A percentile compares a stretch with the other conserved stretches of the same genome.
These are phyloP conservation scores for Spermophilus dauricus DNA, from an alignment of 2,113 vertebrate species.

Conservation along the genomic window DNA sequence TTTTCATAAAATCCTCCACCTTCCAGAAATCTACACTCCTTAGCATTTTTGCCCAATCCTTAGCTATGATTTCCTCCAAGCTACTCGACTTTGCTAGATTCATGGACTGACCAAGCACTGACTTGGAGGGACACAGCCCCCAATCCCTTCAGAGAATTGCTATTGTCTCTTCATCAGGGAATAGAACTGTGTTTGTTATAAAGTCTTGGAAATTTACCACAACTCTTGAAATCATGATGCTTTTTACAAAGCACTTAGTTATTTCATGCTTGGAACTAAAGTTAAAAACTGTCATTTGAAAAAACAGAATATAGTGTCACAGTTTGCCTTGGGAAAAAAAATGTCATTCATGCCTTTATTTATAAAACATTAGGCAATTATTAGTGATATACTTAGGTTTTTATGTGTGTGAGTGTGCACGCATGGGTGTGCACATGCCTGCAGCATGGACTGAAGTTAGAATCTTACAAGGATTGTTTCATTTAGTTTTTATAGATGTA, in stretches of 20 bases:
- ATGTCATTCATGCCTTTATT: neutral
- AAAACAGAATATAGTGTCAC: no score
- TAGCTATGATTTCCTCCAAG: neutral
- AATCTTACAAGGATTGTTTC: neutral
- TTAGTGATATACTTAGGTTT: no score
- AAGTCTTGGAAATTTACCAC: neutral
- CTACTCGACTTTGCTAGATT: neutral
- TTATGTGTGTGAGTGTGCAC: neutral
- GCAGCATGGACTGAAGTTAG: neutral
- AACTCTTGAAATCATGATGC: neutral
- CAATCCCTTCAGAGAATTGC: neutral
- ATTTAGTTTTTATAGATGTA: neutral
- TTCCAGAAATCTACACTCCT: neutral
- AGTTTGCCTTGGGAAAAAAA: no score
- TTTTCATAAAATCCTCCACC: neutral
- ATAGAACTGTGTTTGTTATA: neutral
- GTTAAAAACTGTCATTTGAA: no score
- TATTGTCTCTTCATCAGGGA: neutral
- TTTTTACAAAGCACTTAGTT: neutral
- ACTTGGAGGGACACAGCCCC: neutral
- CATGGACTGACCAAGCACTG: neutral
- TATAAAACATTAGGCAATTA: neutral
- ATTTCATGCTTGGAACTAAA: neutral
- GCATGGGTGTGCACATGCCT: fast-evolving
- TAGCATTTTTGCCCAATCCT: neutral